Conservation (phyloP, 2,113 vertebrate genomes). For the Saimiri boliviensis region DNA sequence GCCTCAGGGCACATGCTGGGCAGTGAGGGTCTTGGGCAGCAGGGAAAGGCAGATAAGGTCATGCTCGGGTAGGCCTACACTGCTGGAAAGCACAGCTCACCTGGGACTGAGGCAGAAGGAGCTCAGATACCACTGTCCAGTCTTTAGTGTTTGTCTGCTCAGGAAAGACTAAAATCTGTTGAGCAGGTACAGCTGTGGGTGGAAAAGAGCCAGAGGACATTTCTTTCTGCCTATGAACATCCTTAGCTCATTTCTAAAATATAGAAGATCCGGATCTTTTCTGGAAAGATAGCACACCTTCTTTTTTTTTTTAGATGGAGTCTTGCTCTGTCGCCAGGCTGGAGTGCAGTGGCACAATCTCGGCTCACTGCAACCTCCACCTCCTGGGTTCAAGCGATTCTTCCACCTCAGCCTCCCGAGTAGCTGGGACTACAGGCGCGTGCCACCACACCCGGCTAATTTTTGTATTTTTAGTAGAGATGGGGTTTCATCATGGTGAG, state of each 20-base stretch:
- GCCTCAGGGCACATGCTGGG: background rate
- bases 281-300: background rate
- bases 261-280: background rate
- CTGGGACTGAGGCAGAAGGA: constrained; percentile 53
- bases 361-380: too few species aligned
- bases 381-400: too few species aligned
- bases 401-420: too few species aligned
- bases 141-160: constrained; percentile 61
- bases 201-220: constrained; percentile 46
- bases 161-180: constrained; percentile 48
- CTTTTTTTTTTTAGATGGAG: too few species aligned
- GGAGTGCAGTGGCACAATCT: too few species aligned
- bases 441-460: too few species aligned
- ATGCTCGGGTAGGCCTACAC: background rate
- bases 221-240: background rate
- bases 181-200: constrained; percentile 51
- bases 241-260: background rate
- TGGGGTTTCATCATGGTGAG: too few species aligned
- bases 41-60: background rate
- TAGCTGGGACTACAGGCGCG: too few species aligned
- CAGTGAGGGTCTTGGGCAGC: background rate
- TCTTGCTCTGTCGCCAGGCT: too few species aligned
- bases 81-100: constrained; percentile 53
- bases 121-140: constrained; percentile 37
- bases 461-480: too few species aligned